Evolutionary conservation across 2,888 invertebrate genomes (phyloP).

Genomic region (Acleris emargana): DNA sequence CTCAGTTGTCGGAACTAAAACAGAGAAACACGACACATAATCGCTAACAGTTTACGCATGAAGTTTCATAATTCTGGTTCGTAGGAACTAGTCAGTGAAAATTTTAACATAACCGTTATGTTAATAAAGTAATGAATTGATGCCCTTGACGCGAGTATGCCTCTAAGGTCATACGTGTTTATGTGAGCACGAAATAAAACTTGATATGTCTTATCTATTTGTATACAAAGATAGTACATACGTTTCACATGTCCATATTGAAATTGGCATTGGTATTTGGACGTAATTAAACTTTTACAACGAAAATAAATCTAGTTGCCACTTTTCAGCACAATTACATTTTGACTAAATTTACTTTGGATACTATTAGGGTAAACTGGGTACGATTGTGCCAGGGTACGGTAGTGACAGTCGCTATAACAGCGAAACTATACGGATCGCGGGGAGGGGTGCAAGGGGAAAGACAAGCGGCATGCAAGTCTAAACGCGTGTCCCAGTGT

Average conservation of each 20-base stretch:
- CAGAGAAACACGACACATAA: neutral
- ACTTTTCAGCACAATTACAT: no score
- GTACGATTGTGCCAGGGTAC: no score
- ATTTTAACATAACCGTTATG: constrained; percentile 2
- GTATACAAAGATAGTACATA: constrained; percentile 32
- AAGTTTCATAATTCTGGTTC: no score
- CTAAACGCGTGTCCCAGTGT: no score
- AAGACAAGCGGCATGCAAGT: no score
- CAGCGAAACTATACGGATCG: no score
- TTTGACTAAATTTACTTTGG: no score
- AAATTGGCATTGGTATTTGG: constrained; percentile 3
- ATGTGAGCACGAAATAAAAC: constrained; percentile 41
- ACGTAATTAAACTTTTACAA: no score
- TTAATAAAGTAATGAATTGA: constrained; percentile 31
- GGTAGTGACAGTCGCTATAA: no score
- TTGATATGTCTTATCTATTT: constrained; percentile 43
- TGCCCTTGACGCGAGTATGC: constrained; percentile 47
- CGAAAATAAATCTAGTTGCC: no score
- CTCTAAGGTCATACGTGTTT: constrained; percentile 55
- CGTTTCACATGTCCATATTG: constrained; percentile 12
- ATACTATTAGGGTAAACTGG: no score
- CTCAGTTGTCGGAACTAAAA: constrained; percentile 8
- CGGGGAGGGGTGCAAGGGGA: no score
- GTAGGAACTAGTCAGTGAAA: constrained; percentile 1
- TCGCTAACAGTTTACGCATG: neutral